These are phyloP conservation scores for Neuroterus valhalla DNA, from an alignment of 1,140 invertebrate species.

Conservation along the genomic window DNA sequence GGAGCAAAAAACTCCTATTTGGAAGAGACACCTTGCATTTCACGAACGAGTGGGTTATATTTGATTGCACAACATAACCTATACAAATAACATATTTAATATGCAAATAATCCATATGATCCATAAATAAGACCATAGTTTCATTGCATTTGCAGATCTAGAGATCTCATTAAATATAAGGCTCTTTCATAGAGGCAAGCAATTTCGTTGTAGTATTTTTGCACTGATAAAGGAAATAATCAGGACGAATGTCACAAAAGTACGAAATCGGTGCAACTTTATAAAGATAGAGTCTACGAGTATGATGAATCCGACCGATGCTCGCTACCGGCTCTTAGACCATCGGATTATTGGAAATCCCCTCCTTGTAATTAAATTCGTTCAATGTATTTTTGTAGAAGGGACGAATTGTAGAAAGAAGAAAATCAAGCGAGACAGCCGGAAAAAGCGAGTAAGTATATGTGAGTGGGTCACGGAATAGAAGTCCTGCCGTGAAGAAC, in stretches of 20 bases:
- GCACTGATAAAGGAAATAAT: neutral
- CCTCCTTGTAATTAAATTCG: slow-evolving; percentile 12
- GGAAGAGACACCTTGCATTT: no score
- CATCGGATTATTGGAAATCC: slow-evolving; percentile 17
- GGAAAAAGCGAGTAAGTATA: neutral
- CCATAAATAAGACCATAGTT: no score
- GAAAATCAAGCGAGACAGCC: neutral
- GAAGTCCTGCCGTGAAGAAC: no score
- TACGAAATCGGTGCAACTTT: neutral
- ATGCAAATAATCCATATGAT: no score
- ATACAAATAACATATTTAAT: no score
- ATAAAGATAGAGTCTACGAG: neutral
- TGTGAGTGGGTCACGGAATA: neutral
- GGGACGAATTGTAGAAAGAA: neutral
- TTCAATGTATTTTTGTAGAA: neutral
- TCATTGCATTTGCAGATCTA: no score
- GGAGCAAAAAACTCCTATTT: no score
- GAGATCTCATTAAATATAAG: no score
- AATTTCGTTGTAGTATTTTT: no score
- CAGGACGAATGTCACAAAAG: neutral
- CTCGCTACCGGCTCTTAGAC: slow-evolving; percentile 11
- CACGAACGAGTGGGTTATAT: no score
- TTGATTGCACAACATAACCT: no score
- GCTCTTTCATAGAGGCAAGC: no score
- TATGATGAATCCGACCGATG: slow-evolving; percentile 10